phyloP scores from a whole-genome alignment of 2,888 invertebrate genomes.

The Trileptium ribeirensis region DNA sequence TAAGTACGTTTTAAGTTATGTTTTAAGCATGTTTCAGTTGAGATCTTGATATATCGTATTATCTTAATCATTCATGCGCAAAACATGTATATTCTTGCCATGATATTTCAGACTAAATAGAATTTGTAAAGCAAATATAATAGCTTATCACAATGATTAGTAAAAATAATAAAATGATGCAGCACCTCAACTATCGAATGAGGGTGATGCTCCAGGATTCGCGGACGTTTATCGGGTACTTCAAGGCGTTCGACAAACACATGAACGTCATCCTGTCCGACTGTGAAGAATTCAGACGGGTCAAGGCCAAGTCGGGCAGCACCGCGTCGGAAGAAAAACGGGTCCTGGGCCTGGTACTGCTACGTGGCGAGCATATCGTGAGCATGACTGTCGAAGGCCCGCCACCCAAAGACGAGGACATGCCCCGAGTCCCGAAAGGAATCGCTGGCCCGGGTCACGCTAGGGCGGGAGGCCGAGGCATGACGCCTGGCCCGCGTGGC shows the following conservation, averaged over 20 bases:
- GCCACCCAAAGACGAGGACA: constrained; percentile 87
- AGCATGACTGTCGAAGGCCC: constrained; percentile 97
- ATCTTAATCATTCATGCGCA: too few relatives aligned
- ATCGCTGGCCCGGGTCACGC: constrained; percentile 73
- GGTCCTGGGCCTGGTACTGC: constrained; percentile 83
- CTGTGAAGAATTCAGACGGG: constrained; percentile 95
- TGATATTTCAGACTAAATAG: too few relatives aligned
- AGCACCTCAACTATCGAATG: constrained; percentile 91
- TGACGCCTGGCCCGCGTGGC: constrained; percentile 62
- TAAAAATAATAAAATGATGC: constrained; percentile 57
- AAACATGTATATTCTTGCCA: too few relatives aligned
- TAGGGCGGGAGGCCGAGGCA: constrained; percentile 85
- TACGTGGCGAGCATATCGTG: constrained; percentile 93
- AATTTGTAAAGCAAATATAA: too few relatives aligned
- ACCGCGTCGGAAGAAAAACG: constrained; percentile 91
- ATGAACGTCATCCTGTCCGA: constrained; percentile 98
- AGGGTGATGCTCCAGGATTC: constrained; percentile 94
- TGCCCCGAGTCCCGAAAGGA: constrained; percentile 81
- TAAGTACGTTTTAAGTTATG: too few relatives aligned
- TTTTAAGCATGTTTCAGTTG: too few relatives aligned
- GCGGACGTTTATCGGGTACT: constrained; percentile 93
- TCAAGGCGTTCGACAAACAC: constrained; percentile 99
- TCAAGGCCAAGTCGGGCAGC: constrained; percentile 80
- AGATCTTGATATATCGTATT: too few relatives aligned
- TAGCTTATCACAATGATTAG: too few relatives aligned